Percentiles rank a stretch among this genome's conserved stretches.
These are phyloP conservation scores for Galerucella nymphaeae DNA, from an alignment of 2,888 invertebrate genomes.

Conservation along the genomic window DNA sequence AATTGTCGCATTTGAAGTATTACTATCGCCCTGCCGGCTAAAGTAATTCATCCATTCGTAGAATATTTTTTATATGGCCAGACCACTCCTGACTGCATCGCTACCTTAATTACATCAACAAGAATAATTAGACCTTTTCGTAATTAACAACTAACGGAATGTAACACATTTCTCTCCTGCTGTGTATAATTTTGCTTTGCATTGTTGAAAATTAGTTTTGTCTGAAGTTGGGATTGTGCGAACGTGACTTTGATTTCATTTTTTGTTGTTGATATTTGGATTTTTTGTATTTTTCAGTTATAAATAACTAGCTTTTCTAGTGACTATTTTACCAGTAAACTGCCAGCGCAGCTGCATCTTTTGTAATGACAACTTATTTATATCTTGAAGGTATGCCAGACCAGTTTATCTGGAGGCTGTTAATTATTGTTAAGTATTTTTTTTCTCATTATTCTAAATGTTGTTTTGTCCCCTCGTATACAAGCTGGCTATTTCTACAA, in stretches of 20 bases:
- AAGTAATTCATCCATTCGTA: conserved; percentile 3
- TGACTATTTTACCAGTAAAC: no score
- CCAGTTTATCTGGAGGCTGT: no score
- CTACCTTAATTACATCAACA: conserved; percentile 46
- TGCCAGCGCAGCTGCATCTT: no score
- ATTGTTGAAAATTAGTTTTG: conserved; percentile 33
- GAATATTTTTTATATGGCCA: conserved; percentile 1
- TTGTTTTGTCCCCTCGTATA: no score
- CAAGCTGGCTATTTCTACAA: no score
- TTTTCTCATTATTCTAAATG: no score
- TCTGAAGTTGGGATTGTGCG: conserved; percentile 3
- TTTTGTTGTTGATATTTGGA: not conserved
- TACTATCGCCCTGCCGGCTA: not conserved
- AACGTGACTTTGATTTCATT: conserved; percentile 22
- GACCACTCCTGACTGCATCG: conserved; percentile 13
- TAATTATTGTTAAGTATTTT: no score
- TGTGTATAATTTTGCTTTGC: conserved; percentile 28
- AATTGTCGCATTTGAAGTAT: conserved; percentile 1
- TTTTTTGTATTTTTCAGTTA: not conserved
- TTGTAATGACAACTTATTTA: no score
- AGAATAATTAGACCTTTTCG: conserved; percentile 44
- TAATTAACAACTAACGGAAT: conserved; percentile 35
- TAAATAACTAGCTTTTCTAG: not conserved
- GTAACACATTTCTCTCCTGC: conserved; percentile 34
- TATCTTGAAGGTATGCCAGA: no score